phyloP scores from a whole-genome alignment of 2,113 vertebrate genomes.

The Sprattus sprattus region DNA sequence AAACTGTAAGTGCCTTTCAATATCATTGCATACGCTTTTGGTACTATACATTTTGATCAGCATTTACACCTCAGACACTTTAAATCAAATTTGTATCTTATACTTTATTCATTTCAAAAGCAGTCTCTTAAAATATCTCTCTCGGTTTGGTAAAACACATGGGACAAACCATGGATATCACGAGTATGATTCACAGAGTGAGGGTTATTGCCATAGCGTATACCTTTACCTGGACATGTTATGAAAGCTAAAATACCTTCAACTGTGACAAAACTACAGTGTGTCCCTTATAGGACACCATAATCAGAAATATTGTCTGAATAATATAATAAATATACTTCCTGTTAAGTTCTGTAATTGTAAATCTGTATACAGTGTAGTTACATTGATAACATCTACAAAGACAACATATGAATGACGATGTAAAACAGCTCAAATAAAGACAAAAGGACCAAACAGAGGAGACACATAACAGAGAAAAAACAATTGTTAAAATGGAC shows the following conservation, averaged over 20 bases:
- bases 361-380: not conserved
- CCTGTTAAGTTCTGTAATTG: not conserved
- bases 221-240: not conserved
- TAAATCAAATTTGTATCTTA: not conserved
- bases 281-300: not conserved
- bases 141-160: not conserved
- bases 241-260: constrained; percentile 3
- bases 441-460: not conserved
- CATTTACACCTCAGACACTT: not conserved
- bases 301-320: not conserved
- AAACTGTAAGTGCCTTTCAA: constrained; percentile 7
- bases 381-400: not conserved
- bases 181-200: not conserved
- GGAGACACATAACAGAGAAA: not conserved
- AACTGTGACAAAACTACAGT: not conserved
- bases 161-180: not conserved
- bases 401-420: not conserved
- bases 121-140: not conserved
- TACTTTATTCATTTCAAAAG: not conserved
- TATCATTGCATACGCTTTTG: not conserved
- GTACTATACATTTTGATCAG: not conserved
- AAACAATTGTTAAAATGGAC: no score
- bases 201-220: not conserved
- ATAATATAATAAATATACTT: not conserved
- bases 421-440: not conserved